These are phyloP conservation scores for Pachycephus smyrnensis DNA, from an alignment of 2,888 invertebrate species.

Conservation along the genomic window DNA sequence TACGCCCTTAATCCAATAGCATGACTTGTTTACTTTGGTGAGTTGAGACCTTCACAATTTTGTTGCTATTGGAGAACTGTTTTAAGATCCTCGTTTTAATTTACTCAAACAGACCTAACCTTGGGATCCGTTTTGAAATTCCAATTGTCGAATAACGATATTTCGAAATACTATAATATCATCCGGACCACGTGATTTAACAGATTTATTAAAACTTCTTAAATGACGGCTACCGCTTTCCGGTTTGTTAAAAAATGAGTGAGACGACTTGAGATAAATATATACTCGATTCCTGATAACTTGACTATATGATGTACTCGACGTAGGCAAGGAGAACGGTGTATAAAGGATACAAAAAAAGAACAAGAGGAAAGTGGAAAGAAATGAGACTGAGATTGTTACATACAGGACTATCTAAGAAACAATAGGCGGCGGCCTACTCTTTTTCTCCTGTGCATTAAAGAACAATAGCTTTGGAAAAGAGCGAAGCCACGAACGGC, in stretches of 20 bases:
- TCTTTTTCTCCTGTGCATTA: background rate
- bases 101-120: no score
- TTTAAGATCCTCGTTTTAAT: no score
- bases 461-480: background rate
- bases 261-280: background rate
- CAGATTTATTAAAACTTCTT: no score
- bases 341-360: background rate
- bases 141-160: no score
- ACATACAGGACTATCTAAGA: background rate
- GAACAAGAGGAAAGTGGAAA: background rate
- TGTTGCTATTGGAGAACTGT: no score
- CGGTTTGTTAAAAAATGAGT: no score
- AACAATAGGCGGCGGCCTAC: background rate
- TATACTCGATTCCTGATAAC: background rate
- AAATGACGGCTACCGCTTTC: no score
- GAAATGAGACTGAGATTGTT: background rate
- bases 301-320: background rate
- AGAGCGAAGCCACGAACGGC: background rate
- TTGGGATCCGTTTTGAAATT: no score
- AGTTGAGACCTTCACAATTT: background rate
- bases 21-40: background rate
- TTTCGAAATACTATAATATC: no score
- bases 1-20: no score
- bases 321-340: background rate
- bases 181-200: no score